Conservation (phyloP, 2,797 vertebrate genomes). For the Scomberomorus guttatus region DNA sequence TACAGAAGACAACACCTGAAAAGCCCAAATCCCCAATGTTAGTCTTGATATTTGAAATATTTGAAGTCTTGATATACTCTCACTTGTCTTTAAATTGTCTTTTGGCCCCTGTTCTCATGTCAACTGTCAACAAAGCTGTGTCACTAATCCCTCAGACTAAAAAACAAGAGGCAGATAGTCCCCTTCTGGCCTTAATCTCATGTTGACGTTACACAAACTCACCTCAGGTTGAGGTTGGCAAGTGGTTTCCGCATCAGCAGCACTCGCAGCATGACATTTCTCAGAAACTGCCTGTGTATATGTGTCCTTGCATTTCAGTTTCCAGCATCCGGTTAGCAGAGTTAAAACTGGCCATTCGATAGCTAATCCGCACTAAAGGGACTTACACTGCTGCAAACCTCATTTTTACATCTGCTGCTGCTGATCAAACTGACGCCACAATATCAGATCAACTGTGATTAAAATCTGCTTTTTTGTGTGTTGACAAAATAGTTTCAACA, state of each 20-base stretch:
- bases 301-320: background rate
- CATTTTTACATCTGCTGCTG: background rate
- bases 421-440: background rate
- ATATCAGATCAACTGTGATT: background rate
- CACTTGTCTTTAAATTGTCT: background rate
- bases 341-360: conserved; percentile 32
- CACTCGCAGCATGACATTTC: conserved; percentile 30
- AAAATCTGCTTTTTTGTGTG: conserved; percentile 20
- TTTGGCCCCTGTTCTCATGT: too few species aligned
- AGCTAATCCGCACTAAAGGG: conserved; percentile 48
- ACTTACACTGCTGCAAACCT: background rate
- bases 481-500: background rate
- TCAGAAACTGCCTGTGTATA: conserved; percentile 35
- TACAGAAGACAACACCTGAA: background rate
- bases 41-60: too few species aligned
- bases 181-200: conserved; percentile 72
- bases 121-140: conserved; percentile 20
- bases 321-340: conserved; percentile 5
- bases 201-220: conserved; percentile 64
- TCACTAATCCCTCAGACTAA: conserved; percentile 58
- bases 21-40: background rate
- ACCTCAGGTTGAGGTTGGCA: conserved; percentile 52
- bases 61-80: too few species aligned
- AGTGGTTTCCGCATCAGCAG: conserved; percentile 34
- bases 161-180: conserved; percentile 38